These are phyloP conservation scores for Drosophila orosa DNA, from an alignment of 1,140 invertebrate species.

Conservation along the genomic window DNA sequence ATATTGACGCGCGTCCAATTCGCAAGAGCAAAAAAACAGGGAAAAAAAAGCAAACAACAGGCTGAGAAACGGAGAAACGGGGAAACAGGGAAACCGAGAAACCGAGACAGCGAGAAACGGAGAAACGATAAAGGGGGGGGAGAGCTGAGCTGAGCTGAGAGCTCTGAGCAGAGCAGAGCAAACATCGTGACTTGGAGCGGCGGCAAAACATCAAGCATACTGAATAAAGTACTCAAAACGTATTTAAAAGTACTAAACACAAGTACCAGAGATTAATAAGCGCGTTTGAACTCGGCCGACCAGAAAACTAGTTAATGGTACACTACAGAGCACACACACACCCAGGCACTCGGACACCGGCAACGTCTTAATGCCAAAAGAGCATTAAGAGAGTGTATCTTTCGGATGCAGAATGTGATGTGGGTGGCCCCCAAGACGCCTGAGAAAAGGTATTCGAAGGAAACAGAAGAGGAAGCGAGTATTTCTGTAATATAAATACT, in stretches of 20 bases:
- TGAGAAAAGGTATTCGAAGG: not conserved
- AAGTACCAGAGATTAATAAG: constrained; percentile 84
- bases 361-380: constrained; percentile 1
- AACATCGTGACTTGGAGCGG: constrained; percentile 74
- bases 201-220: constrained; percentile 81
- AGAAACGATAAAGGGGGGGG: constrained; percentile 8
- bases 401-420: constrained; percentile 13
- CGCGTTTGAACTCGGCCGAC: constrained; percentile 83
- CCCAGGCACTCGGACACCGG: too few species aligned
- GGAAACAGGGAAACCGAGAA: not conserved
- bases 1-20: constrained; percentile 56
- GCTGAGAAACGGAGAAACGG: too few species aligned
- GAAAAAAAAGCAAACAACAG: constrained; percentile 10
- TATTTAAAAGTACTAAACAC: constrained; percentile 84
- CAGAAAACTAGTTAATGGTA: constrained; percentile 81
- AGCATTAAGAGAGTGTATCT: constrained; percentile 1
- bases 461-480: too few species aligned
- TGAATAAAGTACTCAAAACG: constrained; percentile 84
- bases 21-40: constrained; percentile 30
- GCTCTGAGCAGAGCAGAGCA: constrained; percentile 37
- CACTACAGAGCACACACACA: constrained; percentile 9
- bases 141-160: constrained; percentile 4
- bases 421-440: constrained; percentile 8
- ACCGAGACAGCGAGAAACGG: not conserved
- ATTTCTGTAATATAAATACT: not conserved